Evolutionary conservation across 2,797 vertebrate species (phyloP).

Genomic region (Enteromius viviparus): DNA sequence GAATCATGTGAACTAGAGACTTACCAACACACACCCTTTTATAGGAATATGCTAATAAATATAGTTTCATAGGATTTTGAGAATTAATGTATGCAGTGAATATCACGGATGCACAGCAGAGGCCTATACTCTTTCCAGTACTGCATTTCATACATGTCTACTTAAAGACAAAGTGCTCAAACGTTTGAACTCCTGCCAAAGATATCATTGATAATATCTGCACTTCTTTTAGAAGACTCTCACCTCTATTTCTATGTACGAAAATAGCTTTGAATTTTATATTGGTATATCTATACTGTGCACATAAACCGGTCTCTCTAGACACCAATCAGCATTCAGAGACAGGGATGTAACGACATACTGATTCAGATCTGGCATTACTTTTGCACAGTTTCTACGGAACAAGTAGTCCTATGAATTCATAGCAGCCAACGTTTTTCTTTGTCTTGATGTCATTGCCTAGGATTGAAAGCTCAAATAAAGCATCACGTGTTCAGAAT

Average conservation of each 20-base stretch:
- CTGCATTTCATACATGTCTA: slow-evolving; percentile 34
- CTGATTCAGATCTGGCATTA: slow-evolving; percentile 9
- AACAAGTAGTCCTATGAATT: slow-evolving; percentile 3
- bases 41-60: neutral
- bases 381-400: neutral
- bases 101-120: slow-evolving; percentile 28
- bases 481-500: slow-evolving; percentile 61
- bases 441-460: slow-evolving; percentile 48
- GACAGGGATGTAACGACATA: slow-evolving; percentile 7
- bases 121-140: slow-evolving; percentile 11
- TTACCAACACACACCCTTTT: neutral
- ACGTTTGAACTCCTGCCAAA: slow-evolving; percentile 31
- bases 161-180: slow-evolving; percentile 47
- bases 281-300: slow-evolving; percentile 34
- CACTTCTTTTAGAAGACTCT: slow-evolving; percentile 35
- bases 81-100: neutral
- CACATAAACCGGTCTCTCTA: slow-evolving; percentile 24
- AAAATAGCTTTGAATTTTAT: slow-evolving; percentile 52
- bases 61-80: neutral
- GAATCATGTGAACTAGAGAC: slow-evolving; percentile 26
- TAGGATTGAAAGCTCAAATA: slow-evolving; percentile 44
- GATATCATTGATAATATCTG: slow-evolving; percentile 49
- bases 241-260: slow-evolving; percentile 37
- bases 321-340: slow-evolving; percentile 18
- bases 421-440: slow-evolving; percentile 70